A percentile compares a stretch with the other conserved stretches of the same genome.
Conservation (phyloP, 2,113 vertebrate genomes). For the Canis aureus region DNA sequence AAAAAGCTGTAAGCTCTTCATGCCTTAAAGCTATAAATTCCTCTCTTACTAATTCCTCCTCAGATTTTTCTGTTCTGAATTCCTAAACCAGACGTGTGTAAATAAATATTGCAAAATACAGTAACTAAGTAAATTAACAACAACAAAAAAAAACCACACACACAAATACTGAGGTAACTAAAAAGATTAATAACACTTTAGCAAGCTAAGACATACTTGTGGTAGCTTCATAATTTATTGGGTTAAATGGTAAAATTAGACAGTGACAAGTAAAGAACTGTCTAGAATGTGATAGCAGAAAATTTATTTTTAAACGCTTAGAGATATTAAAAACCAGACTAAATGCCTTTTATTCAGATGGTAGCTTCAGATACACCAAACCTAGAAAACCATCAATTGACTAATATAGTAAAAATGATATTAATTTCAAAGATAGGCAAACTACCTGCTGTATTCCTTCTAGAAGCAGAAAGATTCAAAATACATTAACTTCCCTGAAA, state of each 20-base stretch:
- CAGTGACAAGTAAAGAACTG: neutral
- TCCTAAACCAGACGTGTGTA: neutral
- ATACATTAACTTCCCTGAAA: conserved; percentile 3
- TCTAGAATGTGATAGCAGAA: neutral
- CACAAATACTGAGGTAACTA: neutral
- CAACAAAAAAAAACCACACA: conserved; percentile 5
- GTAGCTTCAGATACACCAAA: conserved; percentile 43
- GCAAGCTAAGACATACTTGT: conserved; percentile 25
- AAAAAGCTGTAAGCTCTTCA: conserved; percentile 83
- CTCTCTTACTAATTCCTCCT: conserved; percentile 40
- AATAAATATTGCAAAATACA: conserved; percentile 53
- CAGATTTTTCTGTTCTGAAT: conserved; percentile 60
- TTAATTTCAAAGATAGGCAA: neutral
- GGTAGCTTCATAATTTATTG: conserved; percentile 41
- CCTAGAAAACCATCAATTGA: conserved; percentile 79
- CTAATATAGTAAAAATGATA: conserved; percentile 29
- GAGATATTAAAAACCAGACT: conserved; percentile 17
- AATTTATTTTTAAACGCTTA: accelerated
- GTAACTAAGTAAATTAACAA: conserved; percentile 39
- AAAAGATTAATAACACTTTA: conserved; percentile 62
- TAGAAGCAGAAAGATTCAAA: neutral
- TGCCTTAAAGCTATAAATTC: conserved; percentile 87
- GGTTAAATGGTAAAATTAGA: neutral
- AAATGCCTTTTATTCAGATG: neutral
- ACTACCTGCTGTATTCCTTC: neutral